phyloP scores from a whole-genome alignment of 2,797 vertebrate species.

The Phrynocephalus forsythii region DNA sequence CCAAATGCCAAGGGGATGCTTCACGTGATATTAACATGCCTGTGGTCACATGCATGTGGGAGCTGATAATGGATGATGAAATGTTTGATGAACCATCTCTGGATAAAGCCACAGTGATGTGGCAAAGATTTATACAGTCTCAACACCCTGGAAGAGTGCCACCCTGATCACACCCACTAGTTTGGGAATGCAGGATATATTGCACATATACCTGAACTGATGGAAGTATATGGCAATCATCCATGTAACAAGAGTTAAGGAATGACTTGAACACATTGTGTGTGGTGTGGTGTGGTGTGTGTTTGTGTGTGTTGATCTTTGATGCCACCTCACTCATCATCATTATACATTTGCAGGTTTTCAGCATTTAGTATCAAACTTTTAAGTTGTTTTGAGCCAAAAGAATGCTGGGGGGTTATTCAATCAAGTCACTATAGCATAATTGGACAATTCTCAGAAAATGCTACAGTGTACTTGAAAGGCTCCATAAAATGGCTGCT shows the following conservation, averaged over 20 bases:
- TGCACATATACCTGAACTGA: neutral
- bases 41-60: neutral
- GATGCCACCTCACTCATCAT: neutral
- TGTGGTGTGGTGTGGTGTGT: neutral
- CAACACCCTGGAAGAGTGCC: neutral
- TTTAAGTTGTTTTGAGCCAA: neutral
- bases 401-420: neutral
- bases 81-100: neutral
- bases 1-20: neutral
- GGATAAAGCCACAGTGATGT: neutral
- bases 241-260: neutral
- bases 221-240: neutral
- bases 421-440: neutral
- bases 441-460: neutral
- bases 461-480: neutral
- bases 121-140: neutral
- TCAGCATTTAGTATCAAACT: neutral
- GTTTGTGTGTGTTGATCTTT: neutral
- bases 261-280: neutral
- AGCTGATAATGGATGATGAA: neutral
- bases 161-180: neutral
- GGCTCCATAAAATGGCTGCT: neutral
- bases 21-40: neutral
- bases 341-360: neutral
- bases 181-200: neutral